These are phyloP conservation scores for Chromis chromis DNA, from an alignment of 2,797 vertebrate species.

Conservation along the genomic window DNA sequence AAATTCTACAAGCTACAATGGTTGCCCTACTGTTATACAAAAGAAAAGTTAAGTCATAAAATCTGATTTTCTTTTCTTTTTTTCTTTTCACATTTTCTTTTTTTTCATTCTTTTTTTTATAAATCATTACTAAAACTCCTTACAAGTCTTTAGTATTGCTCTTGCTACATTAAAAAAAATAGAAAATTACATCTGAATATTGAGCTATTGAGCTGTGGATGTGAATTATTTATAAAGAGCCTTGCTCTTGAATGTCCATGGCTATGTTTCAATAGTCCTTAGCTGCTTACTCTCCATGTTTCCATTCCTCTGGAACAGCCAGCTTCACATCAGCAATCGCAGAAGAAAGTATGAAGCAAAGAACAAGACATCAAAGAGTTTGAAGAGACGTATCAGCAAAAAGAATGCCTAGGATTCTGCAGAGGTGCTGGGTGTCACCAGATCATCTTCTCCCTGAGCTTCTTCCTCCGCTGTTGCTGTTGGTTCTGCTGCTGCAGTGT, in stretches of 20 bases:
- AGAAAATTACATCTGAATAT: slow-evolving; percentile 76
- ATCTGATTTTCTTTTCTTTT: slow-evolving; percentile 40
- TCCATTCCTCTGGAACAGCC: slow-evolving; percentile 41
- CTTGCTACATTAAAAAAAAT: slow-evolving; percentile 83
- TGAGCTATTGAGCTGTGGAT: slow-evolving; percentile 70
- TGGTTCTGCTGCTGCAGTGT: slow-evolving; percentile 1
- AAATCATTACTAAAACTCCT: slow-evolving; percentile 76
- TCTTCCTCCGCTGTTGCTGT: slow-evolving; percentile 38
- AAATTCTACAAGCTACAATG: slow-evolving; percentile 78
- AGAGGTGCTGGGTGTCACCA: slow-evolving; percentile 58
- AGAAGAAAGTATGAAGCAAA: slow-evolving; percentile 54
- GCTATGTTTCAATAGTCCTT: slow-evolving; percentile 79
- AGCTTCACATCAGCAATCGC: slow-evolving; percentile 47
- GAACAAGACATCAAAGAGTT: slow-evolving; percentile 67
- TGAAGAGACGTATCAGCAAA: slow-evolving; percentile 46
- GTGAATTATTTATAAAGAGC: slow-evolving; percentile 69
- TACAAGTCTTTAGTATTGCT: slow-evolving; percentile 80
- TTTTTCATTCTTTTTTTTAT: slow-evolving; percentile 36
- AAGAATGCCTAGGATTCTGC: slow-evolving; percentile 63
- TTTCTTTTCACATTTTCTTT: not conserved
- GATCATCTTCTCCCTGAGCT: slow-evolving; percentile 70
- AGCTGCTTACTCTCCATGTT: slow-evolving; percentile 44
- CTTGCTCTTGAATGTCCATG: slow-evolving; percentile 75
- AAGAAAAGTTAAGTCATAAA: slow-evolving; percentile 50
- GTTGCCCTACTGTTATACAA: slow-evolving; percentile 72